Percentiles rank a stretch among this genome's conserved stretches.
Evolutionary conservation across 2,888 invertebrate species (phyloP).

Genomic region (Leucozona laternaria): DNA sequence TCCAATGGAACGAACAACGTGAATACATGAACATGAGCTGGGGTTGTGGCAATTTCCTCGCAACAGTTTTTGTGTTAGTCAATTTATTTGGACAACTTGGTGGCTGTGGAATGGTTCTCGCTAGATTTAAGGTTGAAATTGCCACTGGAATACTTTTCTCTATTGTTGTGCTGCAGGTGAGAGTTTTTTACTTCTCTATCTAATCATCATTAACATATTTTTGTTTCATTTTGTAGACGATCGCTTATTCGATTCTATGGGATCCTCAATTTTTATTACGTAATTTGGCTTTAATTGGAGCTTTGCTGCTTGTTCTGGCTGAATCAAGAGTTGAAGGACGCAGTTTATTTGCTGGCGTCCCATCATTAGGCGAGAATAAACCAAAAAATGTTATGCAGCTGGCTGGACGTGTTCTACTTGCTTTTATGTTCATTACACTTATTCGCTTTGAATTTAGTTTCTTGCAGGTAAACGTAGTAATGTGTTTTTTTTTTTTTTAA

Average conservation of each 20-base stretch:
- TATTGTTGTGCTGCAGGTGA: slow-evolving; percentile 97
- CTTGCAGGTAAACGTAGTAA: slow-evolving; percentile 87
- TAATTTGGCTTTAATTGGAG: slow-evolving; percentile 98
- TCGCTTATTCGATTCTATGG: slow-evolving; percentile 99
- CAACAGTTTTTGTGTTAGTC: slow-evolving; percentile 96
- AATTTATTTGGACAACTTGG: slow-evolving; percentile 98
- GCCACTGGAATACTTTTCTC: slow-evolving; percentile 97
- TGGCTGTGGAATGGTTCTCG: slow-evolving; percentile 98
- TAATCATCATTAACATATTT: neutral
- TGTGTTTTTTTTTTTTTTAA: slow-evolving; percentile 27
- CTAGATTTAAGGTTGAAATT: slow-evolving; percentile 94
- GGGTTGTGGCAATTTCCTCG: slow-evolving; percentile 97
- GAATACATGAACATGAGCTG: slow-evolving; percentile 99
- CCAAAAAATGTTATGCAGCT: slow-evolving; percentile 98
- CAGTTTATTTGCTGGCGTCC: slow-evolving; percentile 98
- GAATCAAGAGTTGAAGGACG: slow-evolving; percentile 97
- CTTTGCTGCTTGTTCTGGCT: slow-evolving; percentile 97
- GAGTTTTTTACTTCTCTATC: slow-evolving; percentile 34
- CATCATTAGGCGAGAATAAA: slow-evolving; percentile 95
- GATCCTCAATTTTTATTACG: slow-evolving; percentile 98
- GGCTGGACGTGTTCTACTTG: slow-evolving; percentile 96
- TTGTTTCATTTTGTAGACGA: slow-evolving; percentile 87
- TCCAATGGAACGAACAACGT: slow-evolving; percentile 98
- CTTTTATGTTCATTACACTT: slow-evolving; percentile 99
- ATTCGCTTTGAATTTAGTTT: slow-evolving; percentile 96